Conservation (phyloP, 2,113 vertebrate species). For the Nicator chloris region DNA sequence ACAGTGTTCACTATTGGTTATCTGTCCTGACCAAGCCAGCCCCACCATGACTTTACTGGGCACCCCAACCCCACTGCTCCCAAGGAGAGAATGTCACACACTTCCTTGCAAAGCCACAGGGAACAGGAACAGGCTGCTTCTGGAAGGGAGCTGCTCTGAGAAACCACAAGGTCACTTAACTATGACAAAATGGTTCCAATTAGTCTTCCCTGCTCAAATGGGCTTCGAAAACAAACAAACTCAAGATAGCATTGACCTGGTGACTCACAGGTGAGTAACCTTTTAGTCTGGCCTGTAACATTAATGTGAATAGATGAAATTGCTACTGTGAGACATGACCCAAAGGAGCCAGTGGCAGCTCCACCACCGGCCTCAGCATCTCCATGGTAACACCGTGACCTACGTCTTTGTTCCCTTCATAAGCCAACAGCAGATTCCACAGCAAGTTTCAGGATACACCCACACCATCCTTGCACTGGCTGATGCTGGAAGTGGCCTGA, state of each 20-base stretch:
- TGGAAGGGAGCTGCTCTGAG: background rate
- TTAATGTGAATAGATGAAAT: background rate
- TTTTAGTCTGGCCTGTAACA: background rate
- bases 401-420: background rate
- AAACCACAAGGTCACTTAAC: background rate
- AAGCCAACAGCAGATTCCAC: background rate
- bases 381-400: background rate
- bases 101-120: background rate
- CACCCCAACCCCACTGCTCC: background rate
- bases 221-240: background rate
- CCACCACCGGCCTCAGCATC: background rate
- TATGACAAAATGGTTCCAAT: background rate
- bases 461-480: background rate
- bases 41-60: fast-evolving
- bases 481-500: background rate
- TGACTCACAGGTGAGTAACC: background rate
- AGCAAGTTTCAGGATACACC: background rate
- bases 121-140: background rate
- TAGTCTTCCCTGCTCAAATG: background rate
- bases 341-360: background rate
- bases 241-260: background rate
- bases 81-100: fast-evolving
- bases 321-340: background rate
- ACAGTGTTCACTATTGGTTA: fast-evolving
- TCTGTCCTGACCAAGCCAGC: background rate